Evolutionary conservation across 2,113 vertebrate genomes (phyloP).

Genomic region (Smithornis capensis): DNA sequence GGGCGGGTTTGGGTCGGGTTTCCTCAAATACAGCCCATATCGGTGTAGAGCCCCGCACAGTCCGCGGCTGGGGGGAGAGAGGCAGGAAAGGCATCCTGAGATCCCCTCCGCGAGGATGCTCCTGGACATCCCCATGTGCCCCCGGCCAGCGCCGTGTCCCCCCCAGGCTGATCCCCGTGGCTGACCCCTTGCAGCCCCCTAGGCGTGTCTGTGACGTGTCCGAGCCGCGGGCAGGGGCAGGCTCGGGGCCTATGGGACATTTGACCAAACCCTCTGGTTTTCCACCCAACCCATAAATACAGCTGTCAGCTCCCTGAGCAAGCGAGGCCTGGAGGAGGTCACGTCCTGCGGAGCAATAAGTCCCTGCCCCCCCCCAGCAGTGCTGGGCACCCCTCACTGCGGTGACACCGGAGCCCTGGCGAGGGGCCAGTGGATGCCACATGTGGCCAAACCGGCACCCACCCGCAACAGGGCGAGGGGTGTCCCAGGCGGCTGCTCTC

Average conservation of each 20-base stretch:
- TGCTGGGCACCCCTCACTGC: rapidly evolving
- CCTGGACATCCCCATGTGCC: not conserved
- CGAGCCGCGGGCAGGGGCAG: not conserved
- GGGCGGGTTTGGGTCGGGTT: not conserved
- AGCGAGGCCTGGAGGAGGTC: not conserved
- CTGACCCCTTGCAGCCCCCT: not conserved
- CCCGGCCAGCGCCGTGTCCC: not conserved
- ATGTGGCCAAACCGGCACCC: not conserved
- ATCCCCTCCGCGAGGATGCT: not conserved
- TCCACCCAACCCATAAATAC: not conserved
- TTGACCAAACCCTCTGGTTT: not conserved
- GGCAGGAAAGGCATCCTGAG: rapidly evolving
- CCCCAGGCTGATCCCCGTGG: rapidly evolving
- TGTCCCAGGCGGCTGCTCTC: rapidly evolving
- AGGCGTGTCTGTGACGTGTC: not conserved
- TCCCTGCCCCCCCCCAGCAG: rapidly evolving
- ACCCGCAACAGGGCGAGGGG: not conserved
- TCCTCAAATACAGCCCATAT: not conserved
- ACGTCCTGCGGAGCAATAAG: rapidly evolving
- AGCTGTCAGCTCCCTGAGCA: not conserved
- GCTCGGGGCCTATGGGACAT: not conserved
- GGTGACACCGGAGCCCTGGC: not conserved
- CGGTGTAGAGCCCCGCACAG: not conserved
- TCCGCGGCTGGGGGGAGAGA: not conserved
- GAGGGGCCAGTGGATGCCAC: rapidly evolving